Percentiles rank a stretch among this genome's conserved stretches.
These are phyloP conservation scores for Crossocerus cetratus DNA, from an alignment of 2,888 invertebrate genomes.

Conservation along the genomic window DNA sequence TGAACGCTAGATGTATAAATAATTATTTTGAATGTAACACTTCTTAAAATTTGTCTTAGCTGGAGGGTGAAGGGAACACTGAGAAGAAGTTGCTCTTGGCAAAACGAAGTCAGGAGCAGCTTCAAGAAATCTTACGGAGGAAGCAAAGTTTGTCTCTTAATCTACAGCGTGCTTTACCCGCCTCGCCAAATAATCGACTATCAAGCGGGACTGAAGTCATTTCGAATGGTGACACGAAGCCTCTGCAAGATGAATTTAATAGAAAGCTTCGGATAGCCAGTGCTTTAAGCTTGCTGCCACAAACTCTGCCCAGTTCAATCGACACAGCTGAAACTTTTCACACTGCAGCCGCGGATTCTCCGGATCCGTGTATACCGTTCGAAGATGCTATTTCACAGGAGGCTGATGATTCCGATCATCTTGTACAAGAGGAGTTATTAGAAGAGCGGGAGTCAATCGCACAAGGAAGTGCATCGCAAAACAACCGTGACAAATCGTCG, in stretches of 20 bases:
- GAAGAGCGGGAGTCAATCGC: not conserved
- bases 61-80: constrained; percentile 64
- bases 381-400: constrained; percentile 22
- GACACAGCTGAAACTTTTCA: constrained; percentile 85
- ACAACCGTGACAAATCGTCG: constrained; percentile 8
- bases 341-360: constrained; percentile 83
- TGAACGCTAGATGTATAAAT: not conserved
- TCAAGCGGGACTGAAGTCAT: constrained; percentile 63
- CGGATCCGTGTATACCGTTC: constrained; percentile 55
- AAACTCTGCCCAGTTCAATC: constrained; percentile 66
- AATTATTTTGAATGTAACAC: not conserved
- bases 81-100: constrained; percentile 77
- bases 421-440: constrained; percentile 5
- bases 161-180: constrained; percentile 80
- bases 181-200: constrained; percentile 71
- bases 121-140: constrained; percentile 78
- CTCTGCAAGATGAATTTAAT: constrained; percentile 65
- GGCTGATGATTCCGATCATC: not conserved
- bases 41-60: constrained; percentile 49
- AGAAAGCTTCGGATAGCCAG: constrained; percentile 72
- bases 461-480: constrained; percentile 20
- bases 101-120: constrained; percentile 78
- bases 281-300: constrained; percentile 67
- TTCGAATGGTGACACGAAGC: constrained; percentile 62
- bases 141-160: constrained; percentile 84